These are phyloP conservation scores for Holocentrus rufus DNA, from an alignment of 2,797 vertebrate species.

Conservation along the genomic window DNA sequence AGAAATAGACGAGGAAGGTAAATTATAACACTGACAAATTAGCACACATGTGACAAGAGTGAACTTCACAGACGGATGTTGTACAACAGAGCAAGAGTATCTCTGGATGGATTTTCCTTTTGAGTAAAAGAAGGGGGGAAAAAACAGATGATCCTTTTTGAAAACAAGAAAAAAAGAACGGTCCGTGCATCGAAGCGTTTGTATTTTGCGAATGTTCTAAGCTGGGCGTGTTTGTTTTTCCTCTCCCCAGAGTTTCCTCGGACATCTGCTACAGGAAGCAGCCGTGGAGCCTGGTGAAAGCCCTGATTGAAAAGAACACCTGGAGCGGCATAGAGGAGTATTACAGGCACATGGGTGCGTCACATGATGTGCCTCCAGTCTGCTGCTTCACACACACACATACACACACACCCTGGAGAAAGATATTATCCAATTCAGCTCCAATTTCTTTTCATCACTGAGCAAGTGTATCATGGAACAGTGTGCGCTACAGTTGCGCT, in stretches of 20 bases:
- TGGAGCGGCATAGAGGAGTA: constrained; percentile 93
- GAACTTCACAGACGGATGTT: too few relatives aligned
- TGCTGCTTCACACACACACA: not conserved
- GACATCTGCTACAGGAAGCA: constrained; percentile 95
- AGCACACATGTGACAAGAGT: too few relatives aligned
- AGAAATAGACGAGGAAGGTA: too few relatives aligned
- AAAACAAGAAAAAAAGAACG: too few relatives aligned
- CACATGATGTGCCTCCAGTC: not conserved
- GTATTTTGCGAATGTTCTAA: not conserved
- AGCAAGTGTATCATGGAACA: constrained; percentile 13
- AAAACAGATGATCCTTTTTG: too few relatives aligned
- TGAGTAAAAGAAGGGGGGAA: too few relatives aligned
- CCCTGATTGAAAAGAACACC: constrained; percentile 92
- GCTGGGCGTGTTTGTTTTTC: constrained; percentile 13
- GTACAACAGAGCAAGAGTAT: too few relatives aligned
- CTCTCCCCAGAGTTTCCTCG: constrained; percentile 85
- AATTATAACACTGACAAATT: too few relatives aligned
- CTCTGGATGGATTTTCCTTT: too few relatives aligned
- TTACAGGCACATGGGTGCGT: constrained; percentile 89
- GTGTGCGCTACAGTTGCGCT: too few relatives aligned
- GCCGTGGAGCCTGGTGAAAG: constrained; percentile 92
- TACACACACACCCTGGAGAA: too few relatives aligned
- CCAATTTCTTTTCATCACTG: constrained; percentile 5
- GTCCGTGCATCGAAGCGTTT: too few relatives aligned
- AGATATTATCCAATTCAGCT: constrained; percentile 2